A percentile compares a stretch with the other conserved stretches of the same genome.
Conservation (phyloP, 2,888 invertebrate genomes). For the Mactromeris polynyma region DNA sequence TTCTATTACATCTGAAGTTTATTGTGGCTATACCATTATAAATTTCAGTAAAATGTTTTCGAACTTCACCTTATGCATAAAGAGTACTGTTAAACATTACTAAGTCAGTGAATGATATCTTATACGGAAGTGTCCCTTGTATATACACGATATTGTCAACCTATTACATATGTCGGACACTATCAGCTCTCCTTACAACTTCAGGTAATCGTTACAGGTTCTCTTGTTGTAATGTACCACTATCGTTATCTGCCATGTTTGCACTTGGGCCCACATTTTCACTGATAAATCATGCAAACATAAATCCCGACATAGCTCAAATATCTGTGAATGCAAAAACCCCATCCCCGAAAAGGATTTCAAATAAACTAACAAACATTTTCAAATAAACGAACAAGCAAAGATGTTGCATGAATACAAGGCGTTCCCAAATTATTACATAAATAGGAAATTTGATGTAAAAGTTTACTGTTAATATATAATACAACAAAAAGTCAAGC, state of each 20-base stretch:
- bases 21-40: background rate
- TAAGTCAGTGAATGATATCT: background rate
- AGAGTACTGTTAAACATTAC: background rate
- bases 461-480: background rate
- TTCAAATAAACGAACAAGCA: background rate
- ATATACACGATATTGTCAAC: background rate
- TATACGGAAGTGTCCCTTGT: background rate
- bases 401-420: background rate
- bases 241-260: background rate
- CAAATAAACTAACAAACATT: background rate
- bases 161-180: background rate
- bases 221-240: background rate
- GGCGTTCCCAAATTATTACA: background rate
- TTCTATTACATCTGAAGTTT: background rate
- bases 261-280: slow-evolving; percentile 15
- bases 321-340: background rate
- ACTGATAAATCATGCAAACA: slow-evolving; percentile 15
- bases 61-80: background rate
- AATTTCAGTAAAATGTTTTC: background rate
- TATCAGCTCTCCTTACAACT: background rate
- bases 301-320: background rate
- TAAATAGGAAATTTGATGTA: background rate
- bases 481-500: background rate
- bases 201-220: slow-evolving; percentile 7
- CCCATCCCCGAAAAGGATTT: background rate